phyloP scores from a whole-genome alignment of 2,888 invertebrate species.

The Stegana nigrithorax region DNA sequence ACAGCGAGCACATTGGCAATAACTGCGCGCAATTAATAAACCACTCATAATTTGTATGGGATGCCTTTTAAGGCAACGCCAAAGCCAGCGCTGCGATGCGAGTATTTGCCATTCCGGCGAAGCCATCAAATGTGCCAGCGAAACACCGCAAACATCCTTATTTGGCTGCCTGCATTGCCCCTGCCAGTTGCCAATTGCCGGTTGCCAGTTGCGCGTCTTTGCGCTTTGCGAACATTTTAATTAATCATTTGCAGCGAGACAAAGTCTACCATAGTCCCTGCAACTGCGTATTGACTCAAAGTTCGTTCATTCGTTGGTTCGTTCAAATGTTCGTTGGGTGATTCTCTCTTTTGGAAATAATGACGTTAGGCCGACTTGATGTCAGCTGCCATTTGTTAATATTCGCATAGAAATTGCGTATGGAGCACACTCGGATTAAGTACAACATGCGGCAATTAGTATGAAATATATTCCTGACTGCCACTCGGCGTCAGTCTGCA shows the following conservation, averaged over 20 bases:
- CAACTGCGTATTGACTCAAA: neutral
- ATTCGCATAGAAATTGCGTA: constrained; percentile 26
- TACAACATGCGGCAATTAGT: constrained; percentile 26
- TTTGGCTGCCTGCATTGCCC: constrained; percentile 27
- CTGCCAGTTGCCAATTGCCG: no score
- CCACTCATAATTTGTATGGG: constrained; percentile 65
- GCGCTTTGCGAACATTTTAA: constrained; percentile 45
- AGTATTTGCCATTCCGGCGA: no score
- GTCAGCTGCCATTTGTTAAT: constrained; percentile 40
- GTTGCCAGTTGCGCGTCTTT: no score
- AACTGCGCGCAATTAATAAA: constrained; percentile 61
- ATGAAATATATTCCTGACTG: constrained; percentile 25
- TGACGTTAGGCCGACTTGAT: constrained; percentile 29
- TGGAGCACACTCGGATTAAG: constrained; percentile 20
- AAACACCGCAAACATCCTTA: constrained; percentile 30
- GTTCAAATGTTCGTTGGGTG: neutral
- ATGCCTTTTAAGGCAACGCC: constrained; percentile 41
- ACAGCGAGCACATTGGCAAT: neutral
- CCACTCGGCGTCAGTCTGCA: neutral
- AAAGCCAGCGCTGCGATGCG: neutral
- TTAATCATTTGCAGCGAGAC: constrained; percentile 46
- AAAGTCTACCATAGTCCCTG: no score
- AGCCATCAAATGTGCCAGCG: no score
- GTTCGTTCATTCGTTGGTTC: constrained; percentile 13
- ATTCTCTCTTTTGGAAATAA: constrained; percentile 21